Base-by-base conservation (phyloP, 1,140 invertebrate genomes). In the Drosophila mayri region DNA sequence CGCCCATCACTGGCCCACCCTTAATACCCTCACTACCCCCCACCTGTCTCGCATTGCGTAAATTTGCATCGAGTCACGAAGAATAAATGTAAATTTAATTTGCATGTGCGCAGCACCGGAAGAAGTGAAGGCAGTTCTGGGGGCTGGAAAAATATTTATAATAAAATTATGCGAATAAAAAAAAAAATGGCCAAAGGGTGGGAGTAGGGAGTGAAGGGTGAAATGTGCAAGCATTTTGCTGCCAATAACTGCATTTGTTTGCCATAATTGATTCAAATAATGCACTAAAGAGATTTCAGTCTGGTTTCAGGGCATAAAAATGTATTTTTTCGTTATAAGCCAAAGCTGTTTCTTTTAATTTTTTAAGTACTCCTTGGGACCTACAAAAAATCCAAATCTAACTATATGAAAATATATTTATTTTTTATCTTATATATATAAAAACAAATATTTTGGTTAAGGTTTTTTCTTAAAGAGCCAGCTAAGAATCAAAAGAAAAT, bases 1-100 rank as follows among this genome's bases (percentile, higher is more conserved):
- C 41, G 25, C 8, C 47, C 32, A 18, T n/a, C 14, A 12, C 4
- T 8, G 22, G 41, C 3, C 46, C 37, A 16, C n/a, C 49, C 16
- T 43, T 18, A 50, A 30, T 18, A 7, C 37, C 2, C 22, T 41
- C 52, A 46, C n/a, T 44, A 64, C 35, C 35, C 35, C 11, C 7
- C 55, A 74, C 71, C 76, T 76, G 64, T 67, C 65, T 52, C 44
- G 59, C 74, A 61, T 61, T 84, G 75, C 75, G 82, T 65, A 54
- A 71, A 81, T 86, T 87, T 85, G 75, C 82, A 84, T 71, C 81
- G 81, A 66, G 76, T 79, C 77, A 78, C 78, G 79, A 74, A 81
- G 79, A 79, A 79, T 78, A 86, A 81, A 86, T 76, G 74, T 87
- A 88, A 86, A 86, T 86, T 88, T 59, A 79, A 88, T 86, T 86